phyloP scores from a whole-genome alignment of 2,888 invertebrate species.

The Phytoseiulus persimilis region DNA sequence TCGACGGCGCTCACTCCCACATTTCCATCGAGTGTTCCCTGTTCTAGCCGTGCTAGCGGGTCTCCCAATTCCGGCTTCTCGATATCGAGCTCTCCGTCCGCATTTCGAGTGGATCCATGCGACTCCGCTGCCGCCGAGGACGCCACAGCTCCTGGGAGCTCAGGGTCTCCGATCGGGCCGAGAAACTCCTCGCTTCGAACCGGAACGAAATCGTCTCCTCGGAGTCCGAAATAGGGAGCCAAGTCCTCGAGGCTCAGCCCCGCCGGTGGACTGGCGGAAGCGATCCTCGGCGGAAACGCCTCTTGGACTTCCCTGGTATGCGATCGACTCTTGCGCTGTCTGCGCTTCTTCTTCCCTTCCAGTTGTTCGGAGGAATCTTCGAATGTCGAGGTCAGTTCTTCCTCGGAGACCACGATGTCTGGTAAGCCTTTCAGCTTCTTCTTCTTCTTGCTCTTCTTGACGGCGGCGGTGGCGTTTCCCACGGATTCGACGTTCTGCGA shows the following conservation, averaged over 20 bases:
- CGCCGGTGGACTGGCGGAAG: not conserved
- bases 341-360: not conserved
- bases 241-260: not conserved
- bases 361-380: not conserved
- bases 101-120: too few relatives aligned
- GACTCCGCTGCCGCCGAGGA: too few relatives aligned
- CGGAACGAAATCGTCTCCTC: not conserved
- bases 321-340: not conserved
- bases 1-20: too few relatives aligned
- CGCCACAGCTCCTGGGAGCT: too few relatives aligned
- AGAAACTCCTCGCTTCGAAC: not conserved
- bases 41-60: too few relatives aligned
- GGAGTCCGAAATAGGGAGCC: not conserved
- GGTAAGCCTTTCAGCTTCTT: conserved; percentile 10
- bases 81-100: too few relatives aligned
- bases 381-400: not conserved
- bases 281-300: too few relatives aligned
- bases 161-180: too few relatives aligned
- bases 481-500: not conserved
- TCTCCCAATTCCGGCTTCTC: too few relatives aligned
- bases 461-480: not conserved
- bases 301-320: conserved; percentile 1
- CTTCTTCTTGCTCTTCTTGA: conserved; percentile 8
- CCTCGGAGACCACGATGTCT: conserved; percentile 10
- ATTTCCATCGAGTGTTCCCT: too few relatives aligned